phyloP scores from a whole-genome alignment of 2,113 vertebrate genomes.

The Trogon melanurus region DNA sequence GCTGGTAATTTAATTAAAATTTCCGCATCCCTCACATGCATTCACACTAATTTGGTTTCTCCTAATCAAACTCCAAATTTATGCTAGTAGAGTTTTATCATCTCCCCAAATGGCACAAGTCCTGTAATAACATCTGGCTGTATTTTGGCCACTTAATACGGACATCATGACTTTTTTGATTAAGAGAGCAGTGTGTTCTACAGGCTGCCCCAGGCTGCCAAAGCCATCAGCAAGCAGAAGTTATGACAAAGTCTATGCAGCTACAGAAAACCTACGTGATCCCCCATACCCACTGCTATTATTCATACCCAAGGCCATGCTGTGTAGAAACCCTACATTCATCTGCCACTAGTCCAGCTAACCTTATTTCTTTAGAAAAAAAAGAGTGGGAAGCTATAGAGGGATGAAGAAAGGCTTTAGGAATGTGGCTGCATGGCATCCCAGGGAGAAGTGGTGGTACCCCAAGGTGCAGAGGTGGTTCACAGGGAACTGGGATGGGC shows the following conservation, averaged over 20 bases:
- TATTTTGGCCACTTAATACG: neutral
- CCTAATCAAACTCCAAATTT: neutral
- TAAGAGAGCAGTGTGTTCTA: neutral
- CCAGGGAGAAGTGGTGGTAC: neutral
- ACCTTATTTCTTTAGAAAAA: neutral
- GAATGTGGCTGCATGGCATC: neutral
- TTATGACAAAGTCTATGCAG: neutral
- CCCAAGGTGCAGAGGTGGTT: neutral
- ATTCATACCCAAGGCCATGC: neutral
- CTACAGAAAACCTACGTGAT: neutral
- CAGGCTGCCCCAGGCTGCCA: neutral
- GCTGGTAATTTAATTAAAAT: conserved; percentile 10
- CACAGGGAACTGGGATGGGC: neutral
- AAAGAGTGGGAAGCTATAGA: neutral
- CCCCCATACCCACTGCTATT: neutral
- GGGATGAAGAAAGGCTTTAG: neutral
- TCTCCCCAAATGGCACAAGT: neutral
- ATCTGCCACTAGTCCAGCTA: neutral
- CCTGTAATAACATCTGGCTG: neutral
- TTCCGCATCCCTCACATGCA: neutral
- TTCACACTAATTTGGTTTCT: neutral
- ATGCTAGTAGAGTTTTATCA: neutral
- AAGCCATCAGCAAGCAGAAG: neutral
- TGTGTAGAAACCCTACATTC: neutral
- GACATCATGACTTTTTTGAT: neutral